These are phyloP conservation scores for Drosophila trapezifrons DNA, from an alignment of 1,140 invertebrate species.

Conservation along the genomic window DNA sequence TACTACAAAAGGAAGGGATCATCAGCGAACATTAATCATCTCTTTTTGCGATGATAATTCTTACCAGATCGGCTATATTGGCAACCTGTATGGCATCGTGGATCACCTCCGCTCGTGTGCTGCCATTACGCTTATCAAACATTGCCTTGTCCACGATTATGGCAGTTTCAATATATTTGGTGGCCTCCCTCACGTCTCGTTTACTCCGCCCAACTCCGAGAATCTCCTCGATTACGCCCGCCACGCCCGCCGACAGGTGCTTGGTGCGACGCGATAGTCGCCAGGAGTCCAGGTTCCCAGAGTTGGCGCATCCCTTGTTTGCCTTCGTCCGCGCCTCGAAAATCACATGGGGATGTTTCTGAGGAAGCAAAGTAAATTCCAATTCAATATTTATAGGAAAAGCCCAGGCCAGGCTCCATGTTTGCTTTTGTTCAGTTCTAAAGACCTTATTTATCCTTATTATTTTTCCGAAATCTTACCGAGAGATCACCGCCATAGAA, in stretches of 20 bases:
- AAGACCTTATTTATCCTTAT: too few species aligned
- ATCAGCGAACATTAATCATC: too few species aligned
- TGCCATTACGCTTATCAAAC: constrained; percentile 96
- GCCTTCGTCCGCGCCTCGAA: constrained; percentile 95
- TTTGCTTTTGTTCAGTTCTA: too few species aligned
- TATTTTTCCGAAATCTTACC: constrained; percentile 86
- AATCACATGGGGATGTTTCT: constrained; percentile 98
- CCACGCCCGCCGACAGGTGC: constrained; percentile 84
- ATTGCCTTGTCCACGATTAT: constrained; percentile 96
- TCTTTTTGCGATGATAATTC: constrained; percentile 72
- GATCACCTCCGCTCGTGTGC: constrained; percentile 94
- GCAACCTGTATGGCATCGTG: constrained; percentile 98
- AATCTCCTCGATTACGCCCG: constrained; percentile 84
- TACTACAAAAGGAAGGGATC: constrained; percentile 87
- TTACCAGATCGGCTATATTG: constrained; percentile 97
- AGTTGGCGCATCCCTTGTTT: constrained; percentile 95
- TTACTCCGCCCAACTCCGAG: constrained; percentile 85
- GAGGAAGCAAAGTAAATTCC: constrained; percentile 51
- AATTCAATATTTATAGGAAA: too few species aligned
- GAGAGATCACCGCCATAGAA: constrained; percentile 97
- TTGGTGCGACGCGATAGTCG: constrained; percentile 87
- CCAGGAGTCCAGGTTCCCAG: constrained; percentile 89
- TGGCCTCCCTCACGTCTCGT: constrained; percentile 93
- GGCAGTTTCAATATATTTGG: constrained; percentile 96
- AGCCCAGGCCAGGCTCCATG: too few species aligned